Conservation (phyloP, 2,888 invertebrate genomes). For the Drosophila paranaensis region DNA sequence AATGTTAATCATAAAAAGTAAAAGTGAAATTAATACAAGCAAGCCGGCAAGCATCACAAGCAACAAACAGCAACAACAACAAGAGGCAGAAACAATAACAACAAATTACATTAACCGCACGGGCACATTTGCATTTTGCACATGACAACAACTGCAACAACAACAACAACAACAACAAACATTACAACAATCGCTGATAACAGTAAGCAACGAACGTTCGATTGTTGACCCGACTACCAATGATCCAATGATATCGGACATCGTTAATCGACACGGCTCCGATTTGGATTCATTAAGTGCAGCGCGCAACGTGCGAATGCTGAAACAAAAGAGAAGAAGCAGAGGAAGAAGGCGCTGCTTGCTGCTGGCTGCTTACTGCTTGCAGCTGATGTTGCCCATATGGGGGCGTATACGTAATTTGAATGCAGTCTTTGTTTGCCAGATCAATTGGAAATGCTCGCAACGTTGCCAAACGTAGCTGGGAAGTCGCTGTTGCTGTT, state of each 20-base stretch:
- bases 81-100: conserved; percentile 25
- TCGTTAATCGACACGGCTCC: conserved; percentile 16
- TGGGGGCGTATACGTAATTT: conserved; percentile 46
- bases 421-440: conserved; percentile 55
- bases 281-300: conserved; percentile 51
- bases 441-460: conserved; percentile 51
- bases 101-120: conserved; percentile 69
- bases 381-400: conserved; percentile 3
- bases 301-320: conserved; percentile 20
- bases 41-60: conserved; percentile 39
- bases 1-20: conserved; percentile 78
- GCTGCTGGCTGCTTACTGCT: neutral
- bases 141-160: conserved; percentile 49
- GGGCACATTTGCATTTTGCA: conserved; percentile 73
- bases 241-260: conserved; percentile 56
- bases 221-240: conserved; percentile 58
- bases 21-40: conserved; percentile 78
- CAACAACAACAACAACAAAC: conserved; percentile 32
- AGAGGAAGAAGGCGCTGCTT: neutral
- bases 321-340: conserved; percentile 7
- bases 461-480: conserved; percentile 33
- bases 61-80: neutral
- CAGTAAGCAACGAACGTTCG: conserved; percentile 50
- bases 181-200: conserved; percentile 65
- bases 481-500: conserved; percentile 13